Conservation (phyloP, 2,113 vertebrate genomes). For the Dicrurus megarhynchus region DNA sequence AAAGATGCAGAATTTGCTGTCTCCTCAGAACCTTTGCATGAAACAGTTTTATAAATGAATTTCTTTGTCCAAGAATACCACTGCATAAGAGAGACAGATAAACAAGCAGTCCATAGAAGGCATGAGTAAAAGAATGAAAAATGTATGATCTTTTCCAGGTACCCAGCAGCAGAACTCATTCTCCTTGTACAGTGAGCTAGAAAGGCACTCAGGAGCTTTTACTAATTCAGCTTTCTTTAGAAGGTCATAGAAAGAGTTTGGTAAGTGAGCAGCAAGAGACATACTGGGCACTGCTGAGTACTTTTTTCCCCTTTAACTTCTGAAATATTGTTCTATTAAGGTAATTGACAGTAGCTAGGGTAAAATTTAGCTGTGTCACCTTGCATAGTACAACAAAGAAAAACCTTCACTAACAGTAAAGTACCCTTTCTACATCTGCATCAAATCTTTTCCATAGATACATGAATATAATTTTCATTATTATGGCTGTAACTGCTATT, state of each 20-base stretch:
- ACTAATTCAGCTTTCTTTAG: background rate
- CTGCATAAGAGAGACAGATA: background rate
- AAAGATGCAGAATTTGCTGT: background rate
- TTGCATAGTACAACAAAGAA: background rate
- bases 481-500: background rate
- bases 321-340: background rate
- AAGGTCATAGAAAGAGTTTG: background rate
- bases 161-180: background rate
- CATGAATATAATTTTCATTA: background rate
- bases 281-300: background rate
- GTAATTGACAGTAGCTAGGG: background rate
- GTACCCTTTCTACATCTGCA: background rate
- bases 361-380: background rate
- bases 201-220: background rate
- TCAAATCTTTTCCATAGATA: background rate
- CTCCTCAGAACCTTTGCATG: background rate
- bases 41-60: background rate
- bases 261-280: background rate
- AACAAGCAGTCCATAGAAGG: background rate
- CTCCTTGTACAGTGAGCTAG: background rate
- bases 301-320: background rate
- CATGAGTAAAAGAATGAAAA: background rate
- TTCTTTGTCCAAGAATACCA: background rate
- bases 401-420: background rate
- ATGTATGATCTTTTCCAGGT: background rate